Conservation (phyloP, 1,140 invertebrate genomes). For the Magallana ariakensis region DNA sequence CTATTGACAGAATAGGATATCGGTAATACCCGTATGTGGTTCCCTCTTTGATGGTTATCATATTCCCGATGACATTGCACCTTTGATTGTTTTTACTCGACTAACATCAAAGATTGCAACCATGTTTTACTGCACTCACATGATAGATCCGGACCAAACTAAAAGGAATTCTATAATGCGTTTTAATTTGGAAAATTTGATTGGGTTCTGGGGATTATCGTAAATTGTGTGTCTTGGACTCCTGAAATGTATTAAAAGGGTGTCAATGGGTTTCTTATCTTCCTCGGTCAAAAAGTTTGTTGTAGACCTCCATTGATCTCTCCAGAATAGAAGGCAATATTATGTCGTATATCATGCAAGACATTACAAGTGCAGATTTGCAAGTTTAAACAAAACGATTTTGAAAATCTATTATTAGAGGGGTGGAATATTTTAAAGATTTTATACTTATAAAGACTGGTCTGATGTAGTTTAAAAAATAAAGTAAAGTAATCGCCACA, state of each 20-base stretch:
- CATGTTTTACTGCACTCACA: constrained; percentile 1
- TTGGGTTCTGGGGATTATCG: constrained; percentile 19
- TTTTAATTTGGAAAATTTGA: constrained; percentile 27
- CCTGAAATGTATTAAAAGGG: constrained; percentile 28
- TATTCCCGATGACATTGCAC: constrained; percentile 2
- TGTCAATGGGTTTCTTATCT: constrained; percentile 30
- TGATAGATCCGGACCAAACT: not conserved
- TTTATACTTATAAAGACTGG: too few species aligned
- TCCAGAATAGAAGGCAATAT: not conserved
- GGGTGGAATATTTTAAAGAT: too few species aligned
- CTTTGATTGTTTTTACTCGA: constrained; percentile 7
- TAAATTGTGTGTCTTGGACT: constrained; percentile 23
- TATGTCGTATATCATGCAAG: not conserved
- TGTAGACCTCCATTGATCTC: constrained; percentile 1
- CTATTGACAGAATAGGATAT: not conserved
- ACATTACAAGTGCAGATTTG: not conserved
- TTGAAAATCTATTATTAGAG: too few species aligned
- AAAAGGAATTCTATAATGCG: not conserved
- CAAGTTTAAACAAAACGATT: not conserved
- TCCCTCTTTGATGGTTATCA: not conserved
- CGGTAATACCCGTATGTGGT: not conserved
- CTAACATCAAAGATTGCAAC: not conserved
- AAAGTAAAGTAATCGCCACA: too few species aligned
- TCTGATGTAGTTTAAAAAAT: too few species aligned
- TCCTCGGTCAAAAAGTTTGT: constrained; percentile 9